A percentile compares a stretch with the other conserved stretches of the same genome.
Conservation (phyloP, 2,113 vertebrate genomes). For the Cynopterus brachyotis region DNA sequence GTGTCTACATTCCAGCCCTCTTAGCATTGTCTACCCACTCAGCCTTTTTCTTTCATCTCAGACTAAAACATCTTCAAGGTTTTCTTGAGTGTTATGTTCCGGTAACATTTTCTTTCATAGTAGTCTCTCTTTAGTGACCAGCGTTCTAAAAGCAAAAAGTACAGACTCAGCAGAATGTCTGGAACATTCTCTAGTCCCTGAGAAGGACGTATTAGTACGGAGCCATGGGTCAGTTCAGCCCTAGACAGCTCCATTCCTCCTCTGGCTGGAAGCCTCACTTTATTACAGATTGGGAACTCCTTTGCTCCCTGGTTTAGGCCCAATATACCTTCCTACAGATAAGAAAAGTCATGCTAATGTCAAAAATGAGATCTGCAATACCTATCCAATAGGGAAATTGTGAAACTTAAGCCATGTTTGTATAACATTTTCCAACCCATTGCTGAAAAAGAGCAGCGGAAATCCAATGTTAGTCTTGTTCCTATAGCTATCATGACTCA, state of each 20-base stretch:
- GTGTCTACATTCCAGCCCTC: neutral
- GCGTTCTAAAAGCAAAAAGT: neutral
- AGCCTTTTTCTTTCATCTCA: neutral
- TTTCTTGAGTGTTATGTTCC: neutral
- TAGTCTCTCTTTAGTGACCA: neutral
- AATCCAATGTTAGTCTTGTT: neutral
- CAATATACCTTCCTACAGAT: neutral
- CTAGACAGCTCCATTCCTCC: neutral
- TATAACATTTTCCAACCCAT: neutral
- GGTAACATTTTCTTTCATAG: neutral
- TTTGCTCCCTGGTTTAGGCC: neutral
- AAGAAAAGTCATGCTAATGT: neutral
- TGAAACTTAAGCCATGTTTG: constrained; percentile 28
- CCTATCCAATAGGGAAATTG: neutral
- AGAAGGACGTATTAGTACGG: neutral
- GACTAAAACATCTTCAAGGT: neutral
- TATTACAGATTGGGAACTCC: neutral
- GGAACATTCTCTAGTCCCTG: neutral
- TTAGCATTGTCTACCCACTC: neutral
- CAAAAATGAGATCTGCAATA: neutral
- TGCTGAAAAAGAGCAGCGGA: neutral
- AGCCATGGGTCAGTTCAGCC: neutral
- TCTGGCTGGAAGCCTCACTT: neutral
- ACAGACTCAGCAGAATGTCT: neutral
- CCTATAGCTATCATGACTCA: neutral